A percentile compares a stretch with the other conserved stretches of the same genome.
These are phyloP conservation scores for Nysson spinosus DNA, from an alignment of 2,888 invertebrate species.

Conservation along the genomic window DNA sequence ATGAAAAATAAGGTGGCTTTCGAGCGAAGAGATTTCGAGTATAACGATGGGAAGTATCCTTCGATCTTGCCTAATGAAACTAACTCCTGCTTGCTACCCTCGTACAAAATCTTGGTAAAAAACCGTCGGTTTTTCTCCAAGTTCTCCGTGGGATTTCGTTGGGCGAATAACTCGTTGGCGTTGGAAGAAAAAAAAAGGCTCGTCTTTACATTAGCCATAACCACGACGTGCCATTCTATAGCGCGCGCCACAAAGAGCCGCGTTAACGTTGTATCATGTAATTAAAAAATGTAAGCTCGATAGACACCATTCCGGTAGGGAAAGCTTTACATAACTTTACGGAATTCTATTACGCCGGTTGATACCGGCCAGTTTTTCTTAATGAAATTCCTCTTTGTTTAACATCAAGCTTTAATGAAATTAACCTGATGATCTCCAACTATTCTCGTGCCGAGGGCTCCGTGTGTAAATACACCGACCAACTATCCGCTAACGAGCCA, in stretches of 20 bases:
- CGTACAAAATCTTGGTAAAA: background rate
- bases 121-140: no score
- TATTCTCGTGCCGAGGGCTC: no score
- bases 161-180: no score
- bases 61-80: constrained; percentile 29
- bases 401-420: no score
- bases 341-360: background rate
- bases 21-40: background rate
- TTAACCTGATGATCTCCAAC: no score
- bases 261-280: constrained; percentile 26
- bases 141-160: no score
- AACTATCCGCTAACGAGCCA: no score
- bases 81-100: background rate
- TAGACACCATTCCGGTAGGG: constrained; percentile 6
- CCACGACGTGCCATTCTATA: background rate
- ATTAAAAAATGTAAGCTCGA: constrained; percentile 37
- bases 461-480: no score
- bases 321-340: constrained; percentile 9
- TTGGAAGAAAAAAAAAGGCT: background rate
- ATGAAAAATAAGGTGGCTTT: background rate
- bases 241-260: background rate
- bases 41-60: constrained; percentile 7
- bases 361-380: no score
- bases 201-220: constrained; percentile 30
- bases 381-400: background rate